A percentile compares a stretch with the other conserved stretches of the same genome.
phyloP scores from a whole-genome alignment of 2,888 invertebrate species.

The Bhutanitis thaidina region DNA sequence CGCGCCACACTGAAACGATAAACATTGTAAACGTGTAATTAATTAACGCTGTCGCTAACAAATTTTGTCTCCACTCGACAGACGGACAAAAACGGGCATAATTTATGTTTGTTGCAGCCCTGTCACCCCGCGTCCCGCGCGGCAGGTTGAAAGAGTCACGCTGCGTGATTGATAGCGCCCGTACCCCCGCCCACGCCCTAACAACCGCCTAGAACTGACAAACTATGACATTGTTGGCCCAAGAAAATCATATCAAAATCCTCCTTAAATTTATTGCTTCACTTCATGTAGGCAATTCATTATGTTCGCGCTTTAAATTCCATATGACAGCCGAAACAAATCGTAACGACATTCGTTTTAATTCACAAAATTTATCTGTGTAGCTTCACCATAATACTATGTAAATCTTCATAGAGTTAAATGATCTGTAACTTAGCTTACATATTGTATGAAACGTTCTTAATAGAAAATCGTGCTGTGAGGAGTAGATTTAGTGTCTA shows the following conservation, averaged over 20 bases:
- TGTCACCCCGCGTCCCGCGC: conserved; percentile 28
- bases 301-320: conserved; percentile 22
- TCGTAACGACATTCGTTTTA: conserved; percentile 5
- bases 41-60: conserved; percentile 69
- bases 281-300: conserved; percentile 34
- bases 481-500: conserved; percentile 63
- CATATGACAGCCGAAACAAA: conserved; percentile 15
- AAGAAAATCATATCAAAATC: conserved; percentile 61
- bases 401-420: neutral
- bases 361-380: neutral
- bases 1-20: conserved; percentile 26
- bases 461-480: conserved; percentile 58
- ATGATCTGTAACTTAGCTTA: too few relatives aligned
- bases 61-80: conserved; percentile 66
- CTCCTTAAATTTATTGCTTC: conserved; percentile 53
- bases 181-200: conserved; percentile 60
- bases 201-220: conserved; percentile 69
- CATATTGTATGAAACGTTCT: conserved; percentile 33
- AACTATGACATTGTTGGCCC: conserved; percentile 60
- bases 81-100: conserved; percentile 61
- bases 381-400: neutral
- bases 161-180: conserved; percentile 71
- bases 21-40: conserved; percentile 53
- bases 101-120: conserved; percentile 66
- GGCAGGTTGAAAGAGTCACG: conserved; percentile 77